Evolutionary conservation across 2,888 invertebrate genomes (phyloP).

Genomic region (Polia nebulosa): DNA sequence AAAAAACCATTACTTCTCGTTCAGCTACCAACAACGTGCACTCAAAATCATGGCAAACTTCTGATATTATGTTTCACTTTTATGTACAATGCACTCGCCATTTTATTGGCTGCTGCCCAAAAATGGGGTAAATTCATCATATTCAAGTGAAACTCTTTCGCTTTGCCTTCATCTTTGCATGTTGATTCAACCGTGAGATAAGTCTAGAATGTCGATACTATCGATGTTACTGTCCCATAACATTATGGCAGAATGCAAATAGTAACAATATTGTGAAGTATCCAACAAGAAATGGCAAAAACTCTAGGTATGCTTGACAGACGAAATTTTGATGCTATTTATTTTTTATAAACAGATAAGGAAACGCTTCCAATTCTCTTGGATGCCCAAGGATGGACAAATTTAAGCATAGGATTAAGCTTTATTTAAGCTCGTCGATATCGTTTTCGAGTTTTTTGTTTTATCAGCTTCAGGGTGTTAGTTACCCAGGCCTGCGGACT

Average conservation of each 20-base stretch:
- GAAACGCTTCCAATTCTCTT: too few species aligned
- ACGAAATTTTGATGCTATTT: too few species aligned
- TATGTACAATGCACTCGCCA: slow-evolving; percentile 15
- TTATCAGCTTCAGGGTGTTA: background rate
- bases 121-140: slow-evolving; percentile 10
- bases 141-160: slow-evolving; percentile 25
- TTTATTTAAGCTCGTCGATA: background rate
- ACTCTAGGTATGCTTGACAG: background rate
- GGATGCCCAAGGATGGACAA: background rate
- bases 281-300: background rate
- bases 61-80: slow-evolving; percentile 22
- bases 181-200: slow-evolving; percentile 39
- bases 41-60: slow-evolving; percentile 12
- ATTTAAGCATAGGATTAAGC: background rate
- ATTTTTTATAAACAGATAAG: too few species aligned
- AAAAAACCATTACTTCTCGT: background rate
- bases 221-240: background rate
- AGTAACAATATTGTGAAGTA: too few species aligned
- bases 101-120: slow-evolving; percentile 21
- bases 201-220: background rate
- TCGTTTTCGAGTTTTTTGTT: background rate
- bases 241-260: background rate
- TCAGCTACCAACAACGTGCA: background rate
- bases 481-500: too few species aligned
- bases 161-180: slow-evolving; percentile 19